Conservation (phyloP, 1,140 invertebrate genomes). For the Drosophila rufa region DNA sequence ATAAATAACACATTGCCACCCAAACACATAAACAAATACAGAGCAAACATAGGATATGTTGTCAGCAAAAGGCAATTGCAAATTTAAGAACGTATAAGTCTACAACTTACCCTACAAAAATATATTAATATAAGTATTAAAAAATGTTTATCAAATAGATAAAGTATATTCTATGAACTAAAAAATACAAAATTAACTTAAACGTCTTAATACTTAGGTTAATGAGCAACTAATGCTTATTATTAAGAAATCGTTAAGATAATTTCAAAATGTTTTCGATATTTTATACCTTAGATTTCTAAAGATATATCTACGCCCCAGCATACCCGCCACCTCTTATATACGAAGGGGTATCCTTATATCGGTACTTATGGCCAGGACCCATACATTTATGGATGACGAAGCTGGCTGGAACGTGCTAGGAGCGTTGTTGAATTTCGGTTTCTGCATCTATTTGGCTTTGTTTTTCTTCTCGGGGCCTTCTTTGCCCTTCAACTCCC, state of each 20-base stretch:
- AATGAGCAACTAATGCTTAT: no score
- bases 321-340: constrained; percentile 1
- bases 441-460: constrained; percentile 31
- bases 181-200: no score
- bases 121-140: not conserved
- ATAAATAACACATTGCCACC: constrained; percentile 82
- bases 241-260: no score
- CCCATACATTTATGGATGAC: constrained; percentile 56
- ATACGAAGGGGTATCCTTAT: constrained; percentile 7
- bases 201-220: no score
- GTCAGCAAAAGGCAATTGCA: constrained; percentile 6
- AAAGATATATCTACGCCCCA: not conserved
- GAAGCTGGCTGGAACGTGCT: constrained; percentile 46
- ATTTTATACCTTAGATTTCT: no score
- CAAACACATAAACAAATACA: constrained; percentile 34
- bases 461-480: constrained; percentile 17
- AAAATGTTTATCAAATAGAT: not conserved
- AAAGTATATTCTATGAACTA: not conserved
- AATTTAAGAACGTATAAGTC: not conserved
- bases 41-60: constrained; percentile 23
- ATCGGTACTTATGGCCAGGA: constrained; percentile 50
- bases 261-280: no score
- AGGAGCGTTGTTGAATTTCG: constrained; percentile 22
- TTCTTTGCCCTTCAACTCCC: not conserved
- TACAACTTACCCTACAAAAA: constrained; percentile 4